phyloP scores from a whole-genome alignment of 2,888 invertebrate genomes.

The Camptogramma bilineatum region DNA sequence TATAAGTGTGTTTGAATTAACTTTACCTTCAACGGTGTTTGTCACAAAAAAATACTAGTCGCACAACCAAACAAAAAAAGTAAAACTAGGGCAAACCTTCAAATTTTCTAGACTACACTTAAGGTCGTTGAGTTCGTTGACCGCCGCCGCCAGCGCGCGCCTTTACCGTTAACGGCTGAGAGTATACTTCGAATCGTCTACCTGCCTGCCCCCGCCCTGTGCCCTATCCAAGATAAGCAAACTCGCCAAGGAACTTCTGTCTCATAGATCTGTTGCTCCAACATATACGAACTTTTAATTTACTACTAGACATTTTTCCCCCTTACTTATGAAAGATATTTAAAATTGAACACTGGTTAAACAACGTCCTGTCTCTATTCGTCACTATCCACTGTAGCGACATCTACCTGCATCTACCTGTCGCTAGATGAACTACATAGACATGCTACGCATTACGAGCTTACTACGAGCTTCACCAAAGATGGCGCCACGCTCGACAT shows the following conservation, averaged over 20 bases:
- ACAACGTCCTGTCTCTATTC: no score
- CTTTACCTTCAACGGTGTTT: background rate
- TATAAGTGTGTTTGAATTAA: no score
- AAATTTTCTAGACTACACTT: slow-evolving; percentile 73
- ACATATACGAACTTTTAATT: no score
- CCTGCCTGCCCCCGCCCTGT: slow-evolving; percentile 55
- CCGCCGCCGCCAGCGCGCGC: slow-evolving; percentile 66
- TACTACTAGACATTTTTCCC: no score
- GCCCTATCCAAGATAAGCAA: slow-evolving; percentile 47
- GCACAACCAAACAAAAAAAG: slow-evolving; percentile 4
- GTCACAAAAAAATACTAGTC: background rate
- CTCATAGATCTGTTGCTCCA: background rate
- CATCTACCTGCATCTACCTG: no score
- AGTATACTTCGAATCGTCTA: slow-evolving; percentile 52
- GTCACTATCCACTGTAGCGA: no score
- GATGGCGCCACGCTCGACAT: no score
- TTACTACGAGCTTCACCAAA: no score
- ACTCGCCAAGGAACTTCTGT: slow-evolving; percentile 21
- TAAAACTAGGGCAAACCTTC: slow-evolving; percentile 74
- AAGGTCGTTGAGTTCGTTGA: slow-evolving; percentile 77
- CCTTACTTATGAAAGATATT: no score
- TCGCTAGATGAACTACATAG: no score
- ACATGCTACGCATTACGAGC: no score
- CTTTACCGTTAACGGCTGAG: slow-evolving; percentile 72
- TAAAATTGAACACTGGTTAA: no score